These are phyloP conservation scores for Epistrophe eligans DNA, from an alignment of 2,888 invertebrate species.

Conservation along the genomic window DNA sequence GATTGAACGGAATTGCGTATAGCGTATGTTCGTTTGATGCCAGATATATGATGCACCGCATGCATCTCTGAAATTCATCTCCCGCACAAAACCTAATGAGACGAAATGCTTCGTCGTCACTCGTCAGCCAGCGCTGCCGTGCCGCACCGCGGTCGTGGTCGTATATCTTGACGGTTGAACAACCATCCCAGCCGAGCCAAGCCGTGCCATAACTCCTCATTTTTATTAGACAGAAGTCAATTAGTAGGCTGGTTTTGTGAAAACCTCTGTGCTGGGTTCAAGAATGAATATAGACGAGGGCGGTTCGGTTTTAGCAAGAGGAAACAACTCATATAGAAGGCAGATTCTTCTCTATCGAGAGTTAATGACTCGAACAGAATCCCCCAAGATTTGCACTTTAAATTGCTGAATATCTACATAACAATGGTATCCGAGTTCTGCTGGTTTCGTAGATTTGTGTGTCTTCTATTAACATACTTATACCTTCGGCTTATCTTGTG, in stretches of 20 bases:
- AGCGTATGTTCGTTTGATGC: conserved; percentile 60
- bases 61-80: conserved; percentile 61
- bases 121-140: neutral
- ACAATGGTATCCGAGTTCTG: conserved; percentile 38
- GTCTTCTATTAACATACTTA: neutral
- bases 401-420: conserved; percentile 20
- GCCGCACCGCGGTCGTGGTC: neutral
- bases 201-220: conserved; percentile 60
- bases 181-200: conserved; percentile 16
- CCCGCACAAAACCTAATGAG: conserved; percentile 71
- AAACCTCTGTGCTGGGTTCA: conserved; percentile 28
- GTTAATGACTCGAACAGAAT: conserved; percentile 71
- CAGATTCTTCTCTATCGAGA: conserved; percentile 49
- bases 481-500: conserved; percentile 49
- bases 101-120: conserved; percentile 46
- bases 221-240: conserved; percentile 75
- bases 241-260: conserved; percentile 71
- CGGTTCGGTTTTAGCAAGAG: conserved; percentile 3
- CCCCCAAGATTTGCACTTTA: conserved; percentile 31
- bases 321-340: conserved; percentile 36
- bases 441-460: neutral
- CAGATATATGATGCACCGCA: conserved; percentile 60
- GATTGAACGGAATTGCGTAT: conserved; percentile 72
- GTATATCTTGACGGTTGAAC: conserved; percentile 30
- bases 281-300: conserved; percentile 33